Evolutionary conservation across 2,888 invertebrate species (phyloP), one percentile per base, ranked within the genome.

Genomic region (Euphydryas editha): DNA sequence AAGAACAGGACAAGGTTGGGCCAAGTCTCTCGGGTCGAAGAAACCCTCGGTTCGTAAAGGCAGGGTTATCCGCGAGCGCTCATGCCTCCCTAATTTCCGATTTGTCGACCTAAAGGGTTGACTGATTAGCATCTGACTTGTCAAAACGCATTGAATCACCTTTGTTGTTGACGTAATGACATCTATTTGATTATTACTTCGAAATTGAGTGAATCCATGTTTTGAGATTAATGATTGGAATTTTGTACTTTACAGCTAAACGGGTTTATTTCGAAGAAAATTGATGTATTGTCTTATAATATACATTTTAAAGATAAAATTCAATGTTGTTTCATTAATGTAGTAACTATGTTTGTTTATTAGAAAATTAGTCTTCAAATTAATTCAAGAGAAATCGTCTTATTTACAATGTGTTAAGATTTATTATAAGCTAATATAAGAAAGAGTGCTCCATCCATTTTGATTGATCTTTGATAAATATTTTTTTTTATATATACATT

Each of bases 71-170:
- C 87, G 85, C 83, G 86, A 85, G 85, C 89, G 78, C 86, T 91
- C 92, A 90, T 86, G 90, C 90, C 88, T 87, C 85, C 85, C 88
- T 90, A 90, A 92, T 92, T 69, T 69, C 92, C 91, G 91, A 92
- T 92, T 92, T 91, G 91, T 89, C 90, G 88, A 83, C 85, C 83
- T 82, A 85, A 90, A 90, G 90, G 92, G 90, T 91, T 90, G 86
- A 87, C 85, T 88, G 91, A 91, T 92, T 92, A 90, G 87, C 91
- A 90, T 91, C 90, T 86, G 87, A 87, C 88, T 89, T 87, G 89
- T 90, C 90, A 83, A 78, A 83, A 82, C 84, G 81, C 83, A 85
- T 89, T 86, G 71, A 81, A 76, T 78, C 78, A 77, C 81, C 84
- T 84, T 85, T 86, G 88, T 85, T 79, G 81, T 76, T 81, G 82